These are phyloP conservation scores for Andrena trimmerana DNA, from an alignment of 2,888 invertebrate species.

Conservation along the genomic window DNA sequence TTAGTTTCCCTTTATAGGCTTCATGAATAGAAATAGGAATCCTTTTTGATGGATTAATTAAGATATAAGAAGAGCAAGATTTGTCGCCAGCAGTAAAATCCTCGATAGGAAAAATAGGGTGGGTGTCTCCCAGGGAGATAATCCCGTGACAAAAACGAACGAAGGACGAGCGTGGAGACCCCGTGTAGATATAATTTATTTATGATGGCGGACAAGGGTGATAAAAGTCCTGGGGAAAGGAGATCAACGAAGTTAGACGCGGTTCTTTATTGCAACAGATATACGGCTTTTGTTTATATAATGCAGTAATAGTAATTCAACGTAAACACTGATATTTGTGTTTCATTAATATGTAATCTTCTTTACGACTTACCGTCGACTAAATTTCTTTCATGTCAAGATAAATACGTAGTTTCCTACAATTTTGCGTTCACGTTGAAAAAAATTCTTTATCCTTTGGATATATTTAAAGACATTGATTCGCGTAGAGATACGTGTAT, in stretches of 20 bases:
- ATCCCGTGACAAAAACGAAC: conserved; percentile 39
- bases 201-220: conserved; percentile 49
- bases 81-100: conserved; percentile 30
- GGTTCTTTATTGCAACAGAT: conserved; percentile 61
- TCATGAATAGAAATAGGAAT: conserved; percentile 17
- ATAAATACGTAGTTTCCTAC: background rate
- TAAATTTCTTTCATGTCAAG: background rate
- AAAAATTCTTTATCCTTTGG: too few species aligned
- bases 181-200: conserved; percentile 65
- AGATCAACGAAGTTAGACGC: conserved; percentile 51
- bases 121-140: conserved; percentile 37
- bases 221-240: conserved; percentile 60
- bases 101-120: conserved; percentile 37
- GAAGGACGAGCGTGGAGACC: conserved; percentile 28
- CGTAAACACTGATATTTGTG: conserved; percentile 21
- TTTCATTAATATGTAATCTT: conserved; percentile 13
- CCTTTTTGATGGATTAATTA: conserved; percentile 47
- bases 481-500: too few species aligned
- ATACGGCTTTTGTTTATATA: conserved; percentile 56
- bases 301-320: conserved; percentile 53
- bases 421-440: background rate
- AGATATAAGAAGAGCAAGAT: conserved; percentile 32
- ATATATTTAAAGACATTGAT: too few species aligned
- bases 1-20: background rate
- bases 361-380: background rate